Base-by-base conservation (phyloP, 2,888 invertebrate species). In the Griposia aprilina region DNA sequence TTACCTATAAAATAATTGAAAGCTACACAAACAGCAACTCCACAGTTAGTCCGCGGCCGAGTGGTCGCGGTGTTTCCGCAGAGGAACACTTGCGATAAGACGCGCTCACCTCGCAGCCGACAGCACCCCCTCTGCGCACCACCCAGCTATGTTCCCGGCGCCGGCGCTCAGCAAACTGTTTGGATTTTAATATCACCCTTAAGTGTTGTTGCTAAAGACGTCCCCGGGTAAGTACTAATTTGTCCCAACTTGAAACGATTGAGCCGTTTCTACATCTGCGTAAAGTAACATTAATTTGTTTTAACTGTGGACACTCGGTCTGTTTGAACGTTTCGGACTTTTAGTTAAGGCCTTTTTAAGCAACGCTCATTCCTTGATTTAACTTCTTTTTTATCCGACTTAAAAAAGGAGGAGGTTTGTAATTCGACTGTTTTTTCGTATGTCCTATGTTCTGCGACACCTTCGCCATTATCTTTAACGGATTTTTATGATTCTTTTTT, bases 181-280 rank as follows among this genome's bases (percentile, higher is more conserved):
- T 95, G 95, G 94, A 95, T 96, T 96, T 96, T 96, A 96, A 96
- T 96, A 96, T 96, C 92, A 94, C 92, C 90, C 93, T 95, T 95
- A 95, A 96, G 96, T 95, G 95, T 94, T 96, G 95, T 96, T 93
- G 91, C 93, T 94, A 94, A 95, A 96, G 95, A 95, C 93, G 91
- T 95, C 93, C 91, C 91, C 90, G 85, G 88, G 92, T 94, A 95
- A 96, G 95, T 95, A 95, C 95, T 96, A 96, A 96, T 96, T 96
- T 96, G 96, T 95, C 92, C 93, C 91, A 92, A 92, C 93, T 94
- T 91, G 90, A 94, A 93, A 92, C 93, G 93, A 92, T 93, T 92
- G 92, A 93, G 92, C 90, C 91, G 91, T 94, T 93, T 92, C 88
- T 87, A 84, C 83, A 73, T 81, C 81, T 89, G 86, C 72, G 74